phyloP scores from a whole-genome alignment of 2,113 vertebrate genomes.

The Aplodontia rufa region DNA sequence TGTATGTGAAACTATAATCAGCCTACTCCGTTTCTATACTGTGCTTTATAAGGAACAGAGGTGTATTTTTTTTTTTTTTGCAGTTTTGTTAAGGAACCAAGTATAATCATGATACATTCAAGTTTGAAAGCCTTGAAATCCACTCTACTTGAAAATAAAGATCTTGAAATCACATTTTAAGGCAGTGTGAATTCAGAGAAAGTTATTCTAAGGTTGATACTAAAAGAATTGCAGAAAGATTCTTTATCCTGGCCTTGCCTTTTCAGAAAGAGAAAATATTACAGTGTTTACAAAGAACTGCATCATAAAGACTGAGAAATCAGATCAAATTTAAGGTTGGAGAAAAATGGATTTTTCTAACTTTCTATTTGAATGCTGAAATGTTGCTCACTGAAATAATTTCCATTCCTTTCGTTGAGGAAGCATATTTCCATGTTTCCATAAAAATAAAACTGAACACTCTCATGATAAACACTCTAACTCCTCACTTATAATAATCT shows the following conservation, averaged over 20 bases:
- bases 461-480: not conserved
- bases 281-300: not conserved
- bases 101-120: slow-evolving; percentile 36
- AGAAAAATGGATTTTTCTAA: not conserved
- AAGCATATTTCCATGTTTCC: not conserved
- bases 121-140: slow-evolving; percentile 50
- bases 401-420: not conserved
- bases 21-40: not conserved
- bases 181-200: not conserved
- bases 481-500: not conserved
- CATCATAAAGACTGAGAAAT: not conserved
- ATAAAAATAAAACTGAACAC: not conserved
- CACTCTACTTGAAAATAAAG: not conserved
- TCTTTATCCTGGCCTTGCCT: not conserved
- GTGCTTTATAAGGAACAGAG: not conserved
- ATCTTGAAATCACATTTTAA: slow-evolving; percentile 44
- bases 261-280: not conserved
- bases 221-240: not conserved
- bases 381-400: not conserved
- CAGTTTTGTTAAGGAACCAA: slow-evolving; percentile 37
- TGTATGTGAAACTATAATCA: slow-evolving; percentile 31
- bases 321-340: not conserved
- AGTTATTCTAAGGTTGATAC: not conserved
- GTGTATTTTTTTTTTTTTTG: too few relatives aligned
- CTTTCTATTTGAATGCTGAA: not conserved